phyloP scores from a whole-genome alignment of 2,113 vertebrate genomes.

The Melanotaenia duboulayi region DNA sequence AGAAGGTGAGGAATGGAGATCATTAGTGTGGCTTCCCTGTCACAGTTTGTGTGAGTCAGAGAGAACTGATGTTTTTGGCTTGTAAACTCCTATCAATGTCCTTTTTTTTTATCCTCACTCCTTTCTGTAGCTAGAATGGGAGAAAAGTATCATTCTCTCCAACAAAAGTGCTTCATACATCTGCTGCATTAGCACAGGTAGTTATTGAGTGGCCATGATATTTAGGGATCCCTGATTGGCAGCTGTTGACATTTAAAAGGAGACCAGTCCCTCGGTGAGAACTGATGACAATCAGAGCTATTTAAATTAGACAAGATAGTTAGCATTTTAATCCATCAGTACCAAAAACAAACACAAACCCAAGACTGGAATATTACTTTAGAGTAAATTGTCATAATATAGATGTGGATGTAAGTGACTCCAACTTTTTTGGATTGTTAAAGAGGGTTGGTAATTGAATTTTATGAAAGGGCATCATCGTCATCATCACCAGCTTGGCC shows the following conservation, averaged over 20 bases:
- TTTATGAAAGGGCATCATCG: constrained; percentile 1
- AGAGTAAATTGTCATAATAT: background rate
- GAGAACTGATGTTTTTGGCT: constrained; percentile 22
- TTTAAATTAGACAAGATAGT: constrained; percentile 53
- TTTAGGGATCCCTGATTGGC: constrained; percentile 61
- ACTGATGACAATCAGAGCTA: constrained; percentile 43
- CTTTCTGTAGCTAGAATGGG: constrained; percentile 3
- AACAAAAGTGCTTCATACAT: constrained; percentile 22
- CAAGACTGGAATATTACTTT: constrained; percentile 12
- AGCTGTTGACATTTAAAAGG: constrained; percentile 70
- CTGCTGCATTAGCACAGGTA: constrained; percentile 19
- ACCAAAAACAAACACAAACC: constrained; percentile 5
- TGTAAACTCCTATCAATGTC: constrained; percentile 17
- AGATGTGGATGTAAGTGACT: background rate
- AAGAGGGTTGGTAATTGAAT: background rate
- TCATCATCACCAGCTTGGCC: background rate
- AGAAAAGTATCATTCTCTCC: constrained; percentile 30
- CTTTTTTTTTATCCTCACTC: constrained; percentile 15
- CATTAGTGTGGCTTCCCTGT: constrained; percentile 47
- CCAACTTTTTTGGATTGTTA: background rate
- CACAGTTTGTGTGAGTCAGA: constrained; percentile 27
- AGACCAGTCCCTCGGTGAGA: constrained; percentile 31
- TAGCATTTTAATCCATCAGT: constrained; percentile 20
- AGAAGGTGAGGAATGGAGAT: constrained; percentile 39
- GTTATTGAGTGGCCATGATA: constrained; percentile 52